Base-by-base conservation (phyloP, 2,113 vertebrate genomes). In the Xenus cinereus region DNA sequence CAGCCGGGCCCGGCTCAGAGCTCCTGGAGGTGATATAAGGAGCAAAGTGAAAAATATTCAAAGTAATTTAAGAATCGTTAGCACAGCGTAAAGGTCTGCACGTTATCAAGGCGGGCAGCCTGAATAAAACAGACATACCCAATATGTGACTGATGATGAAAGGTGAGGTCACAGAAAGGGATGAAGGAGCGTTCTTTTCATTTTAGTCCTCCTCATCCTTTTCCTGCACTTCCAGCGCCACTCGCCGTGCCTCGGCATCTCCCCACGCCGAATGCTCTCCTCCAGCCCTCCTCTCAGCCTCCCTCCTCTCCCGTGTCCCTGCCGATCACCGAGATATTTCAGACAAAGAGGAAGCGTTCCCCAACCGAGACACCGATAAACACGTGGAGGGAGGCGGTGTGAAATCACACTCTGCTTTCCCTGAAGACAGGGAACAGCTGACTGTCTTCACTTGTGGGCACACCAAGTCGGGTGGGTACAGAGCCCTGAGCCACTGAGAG, bases 391-490 rank as follows among this genome's bases (percentile, higher is more conserved):
- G 30, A 57, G 53, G 53, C 2, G 4, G 27, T 14, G 54, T n/a
- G 77, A 43, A n/a, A 39, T 14, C 10, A 33, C 72, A 30, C 12
- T 26, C 33, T 39, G 43, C 76, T n/a, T 12, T 33, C 63, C 33
- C 73, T 50, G 59, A 41, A 30, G 51, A 41, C 5, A 6, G 13
- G 13, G 32, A 84, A 26, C n/a, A 50, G 66, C 6, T 4, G 32
- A 43, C 43, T 7, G 6, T 28, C 59, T 48, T 12, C 1, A 3
- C 32, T 14, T 18, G 13, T 27, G 18, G 1, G 41, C 46, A 27
- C 48, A 27, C 17, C 9, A 13, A 19, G n/a, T 1, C 2, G 8
- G 63, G n/a, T 4, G 30, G 46, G 41, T 14, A 7, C 1, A 20
- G 71, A 51, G 66, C 35, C 82, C 63, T 41, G 2, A 63, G 14